A percentile compares a stretch with the other conserved stretches of the same genome.
Conservation (phyloP, 2,113 vertebrate genomes). For the Pterocles orientalis region DNA sequence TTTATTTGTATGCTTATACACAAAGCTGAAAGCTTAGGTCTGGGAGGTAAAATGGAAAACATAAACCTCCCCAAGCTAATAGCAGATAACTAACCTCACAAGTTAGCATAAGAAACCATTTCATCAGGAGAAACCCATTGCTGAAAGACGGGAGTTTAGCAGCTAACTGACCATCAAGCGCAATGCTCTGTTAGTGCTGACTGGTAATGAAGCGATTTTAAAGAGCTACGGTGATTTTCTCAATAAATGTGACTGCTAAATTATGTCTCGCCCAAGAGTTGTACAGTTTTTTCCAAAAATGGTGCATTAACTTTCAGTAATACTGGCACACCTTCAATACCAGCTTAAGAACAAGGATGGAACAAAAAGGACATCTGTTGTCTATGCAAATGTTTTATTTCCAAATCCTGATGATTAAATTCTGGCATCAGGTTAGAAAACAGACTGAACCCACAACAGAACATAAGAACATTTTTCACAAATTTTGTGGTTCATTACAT, state of each 20-base stretch:
- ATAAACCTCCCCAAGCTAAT: not conserved
- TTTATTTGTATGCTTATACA: not conserved
- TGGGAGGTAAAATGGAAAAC: not conserved
- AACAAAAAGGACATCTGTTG: not conserved
- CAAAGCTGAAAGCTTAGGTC: not conserved
- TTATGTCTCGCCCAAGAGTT: not conserved
- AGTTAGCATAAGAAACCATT: not conserved
- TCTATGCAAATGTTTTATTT: not conserved
- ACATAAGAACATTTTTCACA: not conserved
- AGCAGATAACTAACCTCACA: not conserved
- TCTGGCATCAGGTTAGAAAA: slow-evolving; percentile 2
- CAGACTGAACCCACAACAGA: not conserved
- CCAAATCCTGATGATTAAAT: not conserved
- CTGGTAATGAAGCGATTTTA: slow-evolving; percentile 20
- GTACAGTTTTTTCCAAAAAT: not conserved
- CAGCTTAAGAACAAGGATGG: not conserved
- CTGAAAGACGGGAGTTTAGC: not conserved
- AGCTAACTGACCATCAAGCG: not conserved
- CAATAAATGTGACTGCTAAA: not conserved
- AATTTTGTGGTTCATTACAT: not conserved
- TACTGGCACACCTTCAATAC: not conserved
- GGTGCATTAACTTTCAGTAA: not conserved
- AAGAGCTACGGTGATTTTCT: not conserved
- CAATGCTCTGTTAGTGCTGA: not conserved
- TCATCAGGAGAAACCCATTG: not conserved